These are phyloP conservation scores for Orthosia cruda DNA, from an alignment of 2,888 invertebrate species.

Conservation along the genomic window DNA sequence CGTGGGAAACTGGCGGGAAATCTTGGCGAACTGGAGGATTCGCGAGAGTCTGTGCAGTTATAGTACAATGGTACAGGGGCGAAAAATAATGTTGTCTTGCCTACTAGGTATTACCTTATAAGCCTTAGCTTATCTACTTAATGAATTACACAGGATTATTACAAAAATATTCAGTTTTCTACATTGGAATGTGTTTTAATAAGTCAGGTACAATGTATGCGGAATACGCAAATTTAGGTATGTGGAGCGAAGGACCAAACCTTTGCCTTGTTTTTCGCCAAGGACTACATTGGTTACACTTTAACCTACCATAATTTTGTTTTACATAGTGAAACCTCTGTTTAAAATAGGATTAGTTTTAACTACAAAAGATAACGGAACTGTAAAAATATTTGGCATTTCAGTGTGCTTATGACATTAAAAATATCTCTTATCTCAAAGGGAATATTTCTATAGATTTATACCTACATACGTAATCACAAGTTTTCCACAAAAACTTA, in stretches of 20 bases:
- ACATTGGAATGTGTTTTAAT: background rate
- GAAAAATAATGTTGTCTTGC: background rate
- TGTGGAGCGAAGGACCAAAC: background rate
- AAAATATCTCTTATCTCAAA: too few species aligned
- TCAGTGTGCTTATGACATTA: too few species aligned
- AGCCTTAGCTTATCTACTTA: too few species aligned
- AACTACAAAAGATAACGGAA: background rate
- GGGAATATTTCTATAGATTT: too few species aligned
- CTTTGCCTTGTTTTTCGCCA: background rate
- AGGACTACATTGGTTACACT: background rate
- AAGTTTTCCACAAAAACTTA: background rate
- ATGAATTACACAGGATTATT: too few species aligned
- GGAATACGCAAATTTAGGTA: background rate
- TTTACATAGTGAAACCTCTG: background rate
- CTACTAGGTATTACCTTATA: too few species aligned
- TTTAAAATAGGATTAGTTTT: background rate
- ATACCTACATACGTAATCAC: too few species aligned
- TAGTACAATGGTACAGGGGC: background rate
- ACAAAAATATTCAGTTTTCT: too few species aligned
- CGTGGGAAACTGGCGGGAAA: slow-evolving; percentile 79
- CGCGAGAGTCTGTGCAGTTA: slow-evolving; percentile 16
- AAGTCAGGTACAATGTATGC: background rate
- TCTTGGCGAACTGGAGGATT: slow-evolving; percentile 61
- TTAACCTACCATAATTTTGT: background rate
- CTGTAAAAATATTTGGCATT: background rate